A percentile compares a stretch with the other conserved stretches of the same genome.
Conservation (phyloP, 2,797 vertebrate species). For the Erpetoichthys calabaricus region DNA sequence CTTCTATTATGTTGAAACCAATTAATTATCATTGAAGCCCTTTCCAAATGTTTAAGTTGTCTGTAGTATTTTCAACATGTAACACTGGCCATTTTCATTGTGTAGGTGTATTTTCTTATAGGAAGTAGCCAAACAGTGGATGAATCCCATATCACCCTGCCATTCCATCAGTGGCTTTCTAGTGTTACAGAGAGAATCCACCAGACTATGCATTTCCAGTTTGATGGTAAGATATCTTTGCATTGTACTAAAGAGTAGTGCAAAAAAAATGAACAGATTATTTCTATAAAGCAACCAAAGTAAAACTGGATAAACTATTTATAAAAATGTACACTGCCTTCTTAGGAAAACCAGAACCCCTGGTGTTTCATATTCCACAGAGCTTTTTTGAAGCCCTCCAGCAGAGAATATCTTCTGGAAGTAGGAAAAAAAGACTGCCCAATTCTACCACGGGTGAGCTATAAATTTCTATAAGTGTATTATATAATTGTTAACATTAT, state of each 20-base stretch:
- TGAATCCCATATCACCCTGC: slow-evolving; percentile 57
- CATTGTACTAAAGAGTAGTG: not conserved
- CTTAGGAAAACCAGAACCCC: slow-evolving; percentile 70
- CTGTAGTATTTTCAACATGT: too few species aligned
- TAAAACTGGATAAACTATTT: not conserved
- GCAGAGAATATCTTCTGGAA: slow-evolving; percentile 73
- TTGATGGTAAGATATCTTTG: slow-evolving; percentile 54
- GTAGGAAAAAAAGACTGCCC: slow-evolving; percentile 71
- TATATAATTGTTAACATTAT: too few species aligned
- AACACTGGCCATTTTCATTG: too few species aligned
- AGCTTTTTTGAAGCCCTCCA: slow-evolving; percentile 79
- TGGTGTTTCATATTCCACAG: slow-evolving; percentile 80
- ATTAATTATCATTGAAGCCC: too few species aligned
- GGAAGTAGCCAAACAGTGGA: slow-evolving; percentile 54
- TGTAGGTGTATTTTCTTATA: slow-evolving; percentile 18
- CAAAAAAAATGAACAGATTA: too few species aligned
- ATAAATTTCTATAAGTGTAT: too few species aligned
- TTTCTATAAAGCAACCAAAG: not conserved
- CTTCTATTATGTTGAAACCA: too few species aligned
- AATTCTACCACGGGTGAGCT: slow-evolving; percentile 66
- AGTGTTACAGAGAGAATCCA: slow-evolving; percentile 80
- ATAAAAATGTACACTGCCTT: too few species aligned
- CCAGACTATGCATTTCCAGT: slow-evolving; percentile 87
- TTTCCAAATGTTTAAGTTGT: too few species aligned
- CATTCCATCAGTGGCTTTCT: slow-evolving; percentile 78